Base-by-base conservation (phyloP, 2,113 vertebrate genomes). In the Leiothrix lutea region DNA sequence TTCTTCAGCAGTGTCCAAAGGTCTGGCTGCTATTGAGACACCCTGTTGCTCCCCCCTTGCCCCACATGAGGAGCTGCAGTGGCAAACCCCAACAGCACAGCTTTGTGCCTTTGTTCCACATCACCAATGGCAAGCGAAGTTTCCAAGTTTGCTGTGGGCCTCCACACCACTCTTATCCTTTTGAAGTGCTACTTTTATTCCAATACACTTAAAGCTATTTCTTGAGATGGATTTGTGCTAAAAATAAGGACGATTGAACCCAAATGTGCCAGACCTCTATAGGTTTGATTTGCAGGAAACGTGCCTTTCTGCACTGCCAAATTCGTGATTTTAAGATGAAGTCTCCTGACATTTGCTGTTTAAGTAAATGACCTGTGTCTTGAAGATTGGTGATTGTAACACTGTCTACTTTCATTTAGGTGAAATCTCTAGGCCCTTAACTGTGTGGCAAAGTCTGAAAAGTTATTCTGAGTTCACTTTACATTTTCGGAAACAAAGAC, bases 191-290 rank as follows among this genome's bases (percentile, higher is more conserved):
- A 56, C 57, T 95, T 94, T 89, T 87, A 57, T 74, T 53, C 77
- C 60, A 44, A 35, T 35, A 81, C n/a, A 64, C 65, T 92, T 89
- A 57, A 75, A 95, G 87, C 19, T 81, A 81, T 91, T 94, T 89
- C 77, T 88, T 83, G 67, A 91, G 86, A 83, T 80, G 58, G 62
- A 53, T 66, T 92, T 92, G 83, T 93, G 81, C 94, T 97, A 97
- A 97, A 97, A 96, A 95, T 95, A 94, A 91, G 48, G 54, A 44
- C 74, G 22, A 91, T 91, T 94, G 93, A 95, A 54, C 42, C 29
- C 87, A 90, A 95, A 94, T 83, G 94, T 71, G 35, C 64, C 79
- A 70, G 74, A 88, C 90, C 31, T 90, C 71, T 64, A 56, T 51
- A 66, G 60, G 81, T 95, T 92, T 91, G 94, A 95, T 94, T 96